phyloP scores from a whole-genome alignment of 2,888 invertebrate genomes.

The Pteria penguin region DNA sequence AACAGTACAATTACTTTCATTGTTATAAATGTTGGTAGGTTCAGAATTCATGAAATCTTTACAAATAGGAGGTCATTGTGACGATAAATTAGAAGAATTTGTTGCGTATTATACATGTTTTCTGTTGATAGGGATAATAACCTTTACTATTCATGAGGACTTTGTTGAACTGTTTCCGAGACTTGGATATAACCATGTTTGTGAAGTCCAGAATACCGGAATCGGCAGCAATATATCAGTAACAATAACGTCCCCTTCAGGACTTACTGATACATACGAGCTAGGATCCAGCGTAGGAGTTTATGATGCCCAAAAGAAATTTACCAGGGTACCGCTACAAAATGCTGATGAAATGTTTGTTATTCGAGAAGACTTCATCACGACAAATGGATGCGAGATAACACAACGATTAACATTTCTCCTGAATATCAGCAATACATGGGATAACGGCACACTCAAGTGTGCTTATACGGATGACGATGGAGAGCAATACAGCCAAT shows the following conservation, averaged over 20 bases:
- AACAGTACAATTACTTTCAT: too few relatives aligned
- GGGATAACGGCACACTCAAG: neutral
- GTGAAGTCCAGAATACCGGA: neutral
- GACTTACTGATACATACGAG: neutral
- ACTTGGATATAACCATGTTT: neutral
- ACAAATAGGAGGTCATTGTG: too few relatives aligned
- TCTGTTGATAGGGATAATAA: too few relatives aligned
- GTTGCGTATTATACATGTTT: too few relatives aligned
- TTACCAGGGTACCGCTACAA: neutral
- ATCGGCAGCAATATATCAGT: neutral
- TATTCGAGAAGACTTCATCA: neutral
- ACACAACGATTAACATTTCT: neutral
- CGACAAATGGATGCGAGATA: neutral
- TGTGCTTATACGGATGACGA: neutral
- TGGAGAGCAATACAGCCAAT: too few relatives aligned
- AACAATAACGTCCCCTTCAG: neutral
- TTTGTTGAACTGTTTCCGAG: neutral
- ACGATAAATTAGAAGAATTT: too few relatives aligned
- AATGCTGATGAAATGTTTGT: neutral
- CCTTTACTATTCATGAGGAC: neutral
- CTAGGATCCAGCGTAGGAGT: neutral
- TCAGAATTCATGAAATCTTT: too few relatives aligned
- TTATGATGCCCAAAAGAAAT: neutral
- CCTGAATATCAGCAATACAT: neutral
- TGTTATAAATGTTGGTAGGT: too few relatives aligned